Base-by-base conservation (phyloP, 2,888 invertebrate genomes). In the Agriopis marginaria region DNA sequence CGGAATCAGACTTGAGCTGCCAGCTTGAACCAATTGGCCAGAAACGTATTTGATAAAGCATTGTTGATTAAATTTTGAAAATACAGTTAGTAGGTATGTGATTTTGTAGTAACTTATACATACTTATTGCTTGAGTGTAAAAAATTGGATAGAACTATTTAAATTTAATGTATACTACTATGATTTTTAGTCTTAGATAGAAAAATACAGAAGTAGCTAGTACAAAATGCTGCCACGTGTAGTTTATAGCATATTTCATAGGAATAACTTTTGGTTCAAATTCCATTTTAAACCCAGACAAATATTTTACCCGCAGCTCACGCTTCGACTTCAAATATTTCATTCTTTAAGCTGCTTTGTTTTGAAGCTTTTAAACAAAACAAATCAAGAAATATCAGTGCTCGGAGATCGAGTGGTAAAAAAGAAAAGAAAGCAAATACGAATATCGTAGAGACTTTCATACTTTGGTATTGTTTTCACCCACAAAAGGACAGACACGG, bases 1-100 rank as follows among this genome's bases (percentile, higher is more conserved):
- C 68, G 70, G 70, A 71, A 63, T 65, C 63, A 66, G 68, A 74
- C 70, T 73, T 56, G 54, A 56, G 56, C 68, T 64, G 60, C 45
- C 65, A 64, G 64, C 68, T 68, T 68, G 60, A 40, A 61, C 50
- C 55, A 64, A 68, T 60, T 64, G 59, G 47, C n/a, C 12, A 40
- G 63, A 14, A 44, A 50, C 47, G 47, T 61, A 54, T 59, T 49
- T 61, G 53, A 53, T 61, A 53, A 53, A 62, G 44, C 44, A 62
- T n/a, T 45, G 53, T 62, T 51, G 50, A 5, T 32, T n/a, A 32
- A 11, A 49, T 49, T 49, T n/a, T 51, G 49, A 32, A 60, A 50
- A 54, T n/a, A 7, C 40, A 39, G n/a, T 7, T 54, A 39, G n/a
- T n/a, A n/a, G n/a, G n/a, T 40, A 8, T 32, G 53, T 32, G 32